Base-by-base conservation (phyloP, 2,888 invertebrate species). In the Tyria jacobaeae region DNA sequence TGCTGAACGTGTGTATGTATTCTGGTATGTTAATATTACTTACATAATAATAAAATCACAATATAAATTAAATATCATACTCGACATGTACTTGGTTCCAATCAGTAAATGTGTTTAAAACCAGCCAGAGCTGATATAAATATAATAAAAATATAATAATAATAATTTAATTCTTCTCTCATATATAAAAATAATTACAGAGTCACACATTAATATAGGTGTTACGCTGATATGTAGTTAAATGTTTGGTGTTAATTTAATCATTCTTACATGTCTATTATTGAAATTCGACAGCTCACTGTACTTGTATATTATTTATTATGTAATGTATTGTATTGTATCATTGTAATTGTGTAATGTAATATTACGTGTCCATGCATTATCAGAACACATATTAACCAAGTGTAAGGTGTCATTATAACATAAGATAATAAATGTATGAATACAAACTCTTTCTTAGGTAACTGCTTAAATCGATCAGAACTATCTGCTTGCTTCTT, bases 241-340 rank as follows among this genome's bases (percentile, higher is more conserved):
- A 76, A 72, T 81, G 78, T 76, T 84, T 60, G 71, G 55, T 83
- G 81, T 83, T 82, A 66, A 66, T 71, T 80, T 71, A 55, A 49
- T 55, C 56, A 64, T 47, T 66, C 41, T 64, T 56, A 57, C 34
- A 57, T 62, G 57, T 70, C 50, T 68, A 64, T 57, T 49, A 41
- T 39, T 35, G 47, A 64, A 39, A 47, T 31, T 54, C 60, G 49
- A 34, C 35, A 53, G 37, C 44, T 54, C 54, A 55, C 39, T 52
- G 61, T 73, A 64, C 41, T 39, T 47, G 37, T 53, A 31, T 31
- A 57, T 62, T 53, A 50, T 55, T 60, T 63, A n/a, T n/a, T n/a
- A n/a, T n/a, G n/a, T n/a, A n/a, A n/a, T n/a, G n/a, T n/a, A n/a
- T n/a, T n/a, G n/a, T n/a, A n/a, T n/a, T n/a, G n/a, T n/a, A n/a